Base-by-base conservation (phyloP, 2,113 vertebrate species). In the Rafetus swinhoei region DNA sequence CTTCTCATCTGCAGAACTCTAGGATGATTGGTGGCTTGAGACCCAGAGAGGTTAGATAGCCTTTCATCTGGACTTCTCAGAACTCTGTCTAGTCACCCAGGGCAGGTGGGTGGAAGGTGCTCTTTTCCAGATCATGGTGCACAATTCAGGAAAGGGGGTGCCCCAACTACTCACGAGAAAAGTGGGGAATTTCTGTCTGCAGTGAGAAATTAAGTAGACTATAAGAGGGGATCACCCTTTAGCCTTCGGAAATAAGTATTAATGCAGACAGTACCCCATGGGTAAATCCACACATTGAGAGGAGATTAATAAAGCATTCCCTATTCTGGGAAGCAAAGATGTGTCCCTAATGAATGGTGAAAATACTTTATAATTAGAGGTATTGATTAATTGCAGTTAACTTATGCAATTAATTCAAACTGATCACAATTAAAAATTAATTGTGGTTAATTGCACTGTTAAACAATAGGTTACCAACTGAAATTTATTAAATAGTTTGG, bases 181-280 rank as follows among this genome's bases (percentile, higher is more conserved):
- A 22, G 19, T 53, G 53, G 57, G 16, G 93, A 87, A 76, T 85
- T 88, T n/a, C 72, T 92, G 5, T 82, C 92, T 81, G 84, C 52
- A 14, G 79, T 4, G 5, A 81, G 32, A 91, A 93, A 91, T 19
- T 24, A 65, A 94, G 65, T 72, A 84, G 94, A 94, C 92, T 74
- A 85, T 93, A 92, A 22, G 87, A 79, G 83, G 32, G 85, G 76
- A 95, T 88, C 35, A 84, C n/a, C 80, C 35, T 82, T 80, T 60
- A 85, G 79, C 88, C 65, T 52, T 90, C 59, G 91, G 53, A 59
- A 91, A 3, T 90, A 90, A 84, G 25, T 53, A 85, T 87, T 92
- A 95, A 90, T 87, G 81, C 60, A 81, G 82, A 94, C 84, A 91
- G 81, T 92, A 89, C 84, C 88, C 94, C 86, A 93, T 90, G 93